A percentile compares a stretch with the other conserved stretches of the same genome.
phyloP scores from a whole-genome alignment of 2,888 invertebrate species.

The Cinara cedri region DNA sequence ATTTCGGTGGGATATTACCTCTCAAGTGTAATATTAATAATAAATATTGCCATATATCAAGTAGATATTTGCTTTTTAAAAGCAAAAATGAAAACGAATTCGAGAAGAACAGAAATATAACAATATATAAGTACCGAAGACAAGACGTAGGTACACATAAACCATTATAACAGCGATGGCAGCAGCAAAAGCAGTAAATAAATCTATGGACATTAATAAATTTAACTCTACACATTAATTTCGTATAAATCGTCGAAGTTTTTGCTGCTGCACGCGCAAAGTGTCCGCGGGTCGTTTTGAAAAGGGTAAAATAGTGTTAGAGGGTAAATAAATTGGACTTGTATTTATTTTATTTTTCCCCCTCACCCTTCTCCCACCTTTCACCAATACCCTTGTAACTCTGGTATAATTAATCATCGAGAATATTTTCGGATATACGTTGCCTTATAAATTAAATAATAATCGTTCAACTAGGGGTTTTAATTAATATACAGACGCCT shows the following conservation, averaged over 20 bases:
- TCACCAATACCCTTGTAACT: neutral
- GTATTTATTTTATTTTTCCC: too few relatives aligned
- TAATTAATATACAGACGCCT: too few relatives aligned
- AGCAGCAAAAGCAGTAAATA: neutral
- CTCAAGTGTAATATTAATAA: neutral
- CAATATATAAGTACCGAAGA: neutral
- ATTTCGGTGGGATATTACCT: too few relatives aligned
- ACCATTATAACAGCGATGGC: neutral
- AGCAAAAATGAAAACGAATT: neutral
- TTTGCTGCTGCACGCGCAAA: neutral
- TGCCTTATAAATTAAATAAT: too few relatives aligned
- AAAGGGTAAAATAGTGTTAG: neutral
- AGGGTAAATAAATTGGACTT: too few relatives aligned
- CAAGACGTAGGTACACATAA: neutral
- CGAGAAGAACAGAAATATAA: neutral
- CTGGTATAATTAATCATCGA: neutral
- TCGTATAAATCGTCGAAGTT: conserved; percentile 17
- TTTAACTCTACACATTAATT: neutral
- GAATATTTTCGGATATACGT: neutral
- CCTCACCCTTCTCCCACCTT: too few relatives aligned
- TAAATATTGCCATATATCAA: neutral
- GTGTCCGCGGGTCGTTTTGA: neutral
- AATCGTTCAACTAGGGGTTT: too few relatives aligned
- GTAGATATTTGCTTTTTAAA: neutral
- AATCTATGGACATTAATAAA: conserved; percentile 5